These are phyloP conservation scores for Halichoerus grypus DNA, from an alignment of 2,113 vertebrate species.

Conservation along the genomic window DNA sequence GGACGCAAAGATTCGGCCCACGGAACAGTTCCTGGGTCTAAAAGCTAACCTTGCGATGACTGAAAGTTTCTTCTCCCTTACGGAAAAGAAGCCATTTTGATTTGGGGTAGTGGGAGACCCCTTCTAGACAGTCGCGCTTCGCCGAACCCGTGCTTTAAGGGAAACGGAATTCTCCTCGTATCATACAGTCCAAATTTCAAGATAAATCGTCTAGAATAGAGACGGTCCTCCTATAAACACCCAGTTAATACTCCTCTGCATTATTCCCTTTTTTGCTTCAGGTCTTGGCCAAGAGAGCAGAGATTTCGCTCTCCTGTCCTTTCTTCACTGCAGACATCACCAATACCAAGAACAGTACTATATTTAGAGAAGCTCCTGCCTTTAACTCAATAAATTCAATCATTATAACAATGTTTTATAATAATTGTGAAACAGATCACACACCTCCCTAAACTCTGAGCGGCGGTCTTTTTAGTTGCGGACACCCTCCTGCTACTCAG, in stretches of 20 bases:
- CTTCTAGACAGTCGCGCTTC: neutral
- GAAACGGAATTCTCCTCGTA: neutral
- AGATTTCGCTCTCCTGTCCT: neutral
- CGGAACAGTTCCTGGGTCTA: neutral
- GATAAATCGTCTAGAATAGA: neutral
- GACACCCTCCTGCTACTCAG: neutral
- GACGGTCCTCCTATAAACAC: neutral
- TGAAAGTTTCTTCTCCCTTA: neutral
- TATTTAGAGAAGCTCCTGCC: neutral
- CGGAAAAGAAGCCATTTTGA: neutral
- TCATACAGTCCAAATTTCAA: neutral
- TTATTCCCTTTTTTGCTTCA: neutral
- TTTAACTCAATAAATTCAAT: neutral
- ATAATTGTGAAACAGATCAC: neutral
- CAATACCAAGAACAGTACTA: neutral
- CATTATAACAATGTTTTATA: neutral
- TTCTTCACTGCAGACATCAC: neutral
- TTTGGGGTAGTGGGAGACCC: neutral
- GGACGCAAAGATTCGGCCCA: neutral
- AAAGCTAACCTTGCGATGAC: neutral
- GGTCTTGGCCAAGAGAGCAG: neutral
- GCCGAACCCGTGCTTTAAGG: neutral
- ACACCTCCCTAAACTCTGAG: conserved; percentile 34
- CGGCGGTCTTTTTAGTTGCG: conserved; percentile 11
- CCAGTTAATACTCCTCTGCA: neutral